Conservation (phyloP, 2,888 invertebrate genomes). For the Epistrophe eligans region DNA sequence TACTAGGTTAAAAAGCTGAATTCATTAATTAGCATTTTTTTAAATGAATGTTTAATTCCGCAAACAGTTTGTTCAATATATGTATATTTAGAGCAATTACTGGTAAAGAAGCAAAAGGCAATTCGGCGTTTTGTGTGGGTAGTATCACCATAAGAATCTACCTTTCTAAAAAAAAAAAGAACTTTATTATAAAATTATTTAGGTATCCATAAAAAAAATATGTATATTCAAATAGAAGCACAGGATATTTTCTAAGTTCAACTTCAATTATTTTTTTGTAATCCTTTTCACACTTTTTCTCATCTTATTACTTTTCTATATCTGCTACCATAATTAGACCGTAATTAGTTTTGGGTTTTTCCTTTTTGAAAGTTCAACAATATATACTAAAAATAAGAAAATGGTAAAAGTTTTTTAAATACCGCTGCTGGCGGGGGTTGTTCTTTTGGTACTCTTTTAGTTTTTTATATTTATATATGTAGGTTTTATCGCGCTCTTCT, state of each 20-base stretch:
- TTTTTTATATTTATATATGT: no score
- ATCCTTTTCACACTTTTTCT: conserved; percentile 36
- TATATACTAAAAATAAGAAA: conserved; percentile 28
- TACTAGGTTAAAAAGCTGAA: no score
- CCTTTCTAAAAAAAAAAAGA: no score
- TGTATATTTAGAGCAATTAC: no score
- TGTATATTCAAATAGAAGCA: background rate
- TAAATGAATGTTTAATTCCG: no score
- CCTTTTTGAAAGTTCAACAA: conserved; percentile 27
- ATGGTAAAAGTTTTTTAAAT: conserved; percentile 42
- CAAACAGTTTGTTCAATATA: no score
- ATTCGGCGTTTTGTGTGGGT: no score
- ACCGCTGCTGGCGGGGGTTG: background rate
- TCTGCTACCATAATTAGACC: conserved; percentile 68
- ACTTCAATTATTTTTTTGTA: background rate
- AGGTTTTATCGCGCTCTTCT: background rate
- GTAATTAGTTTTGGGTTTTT: conserved; percentile 62
- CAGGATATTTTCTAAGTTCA: background rate
- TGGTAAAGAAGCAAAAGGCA: no score
- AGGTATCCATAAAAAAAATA: no score
- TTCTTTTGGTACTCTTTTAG: conserved; percentile 20
- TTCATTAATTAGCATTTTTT: no score
- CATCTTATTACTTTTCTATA: conserved; percentile 56
- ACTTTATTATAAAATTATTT: no score
- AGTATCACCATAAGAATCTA: no score